Conservation (phyloP, 2,113 vertebrate genomes). For the Ardeotis arabs region DNA sequence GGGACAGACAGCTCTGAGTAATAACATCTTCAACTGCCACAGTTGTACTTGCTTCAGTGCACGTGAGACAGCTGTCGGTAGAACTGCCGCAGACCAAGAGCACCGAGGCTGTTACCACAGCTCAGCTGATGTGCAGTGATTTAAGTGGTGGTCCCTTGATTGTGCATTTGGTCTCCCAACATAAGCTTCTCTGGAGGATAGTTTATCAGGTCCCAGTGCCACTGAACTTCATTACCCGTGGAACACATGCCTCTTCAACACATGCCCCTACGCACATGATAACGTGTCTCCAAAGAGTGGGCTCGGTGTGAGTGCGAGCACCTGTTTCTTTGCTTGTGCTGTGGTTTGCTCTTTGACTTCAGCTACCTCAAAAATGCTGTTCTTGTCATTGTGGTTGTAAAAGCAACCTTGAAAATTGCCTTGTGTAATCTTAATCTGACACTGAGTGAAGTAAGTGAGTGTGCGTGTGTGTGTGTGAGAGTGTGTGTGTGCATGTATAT, state of each 20-base stretch:
- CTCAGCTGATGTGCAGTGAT: constrained; percentile 44
- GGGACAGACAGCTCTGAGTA: constrained; percentile 63
- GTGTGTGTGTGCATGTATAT: background rate
- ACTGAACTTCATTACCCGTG: background rate
- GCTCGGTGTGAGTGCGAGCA: constrained; percentile 19
- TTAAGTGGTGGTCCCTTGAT: background rate
- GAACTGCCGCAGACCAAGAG: background rate
- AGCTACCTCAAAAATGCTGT: constrained; percentile 75
- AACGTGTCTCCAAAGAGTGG: constrained; percentile 49
- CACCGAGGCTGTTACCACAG: background rate
- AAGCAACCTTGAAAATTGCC: constrained; percentile 60
- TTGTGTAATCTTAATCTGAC: constrained; percentile 52
- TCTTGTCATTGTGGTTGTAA: constrained; percentile 59
- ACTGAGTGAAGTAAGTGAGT: constrained; percentile 16
- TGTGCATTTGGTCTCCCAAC: background rate
- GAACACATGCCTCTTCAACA: constrained; percentile 19
- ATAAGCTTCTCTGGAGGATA: background rate
- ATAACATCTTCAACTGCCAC: constrained; percentile 51
- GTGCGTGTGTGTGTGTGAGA: accelerated
- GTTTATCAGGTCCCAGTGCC: background rate
- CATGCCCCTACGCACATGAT: background rate
- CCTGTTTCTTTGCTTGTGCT: constrained; percentile 50
- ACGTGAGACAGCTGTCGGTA: background rate
- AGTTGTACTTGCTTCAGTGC: constrained; percentile 42
- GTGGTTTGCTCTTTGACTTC: constrained; percentile 63